Conservation (phyloP, 2,797 vertebrate species). For the Spea hammondii region DNA sequence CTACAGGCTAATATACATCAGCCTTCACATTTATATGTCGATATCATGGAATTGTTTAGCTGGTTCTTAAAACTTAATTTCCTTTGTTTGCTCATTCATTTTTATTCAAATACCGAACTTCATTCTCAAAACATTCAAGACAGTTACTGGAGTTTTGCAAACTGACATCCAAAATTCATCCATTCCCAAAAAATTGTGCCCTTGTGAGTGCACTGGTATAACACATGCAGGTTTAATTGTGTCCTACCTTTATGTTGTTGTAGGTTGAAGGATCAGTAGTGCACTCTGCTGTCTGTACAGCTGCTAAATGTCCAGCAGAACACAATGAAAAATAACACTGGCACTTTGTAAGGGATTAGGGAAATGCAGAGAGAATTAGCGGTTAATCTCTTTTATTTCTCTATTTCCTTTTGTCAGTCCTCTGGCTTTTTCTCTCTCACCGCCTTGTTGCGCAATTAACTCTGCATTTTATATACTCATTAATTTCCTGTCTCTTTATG, state of each 20-base stretch:
- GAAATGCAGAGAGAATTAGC: constrained; percentile 47
- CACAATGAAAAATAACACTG: constrained; percentile 18
- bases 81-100: too few relatives aligned
- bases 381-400: constrained; percentile 52
- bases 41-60: too few relatives aligned
- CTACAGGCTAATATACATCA: too few relatives aligned
- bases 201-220: not conserved
- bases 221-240: not conserved
- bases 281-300: constrained; percentile 1
- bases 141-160: too few relatives aligned
- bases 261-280: not conserved
- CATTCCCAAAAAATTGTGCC: too few relatives aligned
- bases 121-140: too few relatives aligned
- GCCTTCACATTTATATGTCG: too few relatives aligned
- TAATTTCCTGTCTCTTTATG: constrained; percentile 48
- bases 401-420: constrained; percentile 47
- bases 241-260: not conserved
- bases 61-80: too few relatives aligned
- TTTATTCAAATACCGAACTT: too few relatives aligned
- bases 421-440: constrained; percentile 21
- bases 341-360: constrained; percentile 50
- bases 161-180: too few relatives aligned
- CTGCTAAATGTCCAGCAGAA: constrained; percentile 14
- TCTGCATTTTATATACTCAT: constrained; percentile 49
- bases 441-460: constrained; percentile 52